Base-by-base conservation (phyloP, 2,113 vertebrate genomes). In the Setophaga coronata region DNA sequence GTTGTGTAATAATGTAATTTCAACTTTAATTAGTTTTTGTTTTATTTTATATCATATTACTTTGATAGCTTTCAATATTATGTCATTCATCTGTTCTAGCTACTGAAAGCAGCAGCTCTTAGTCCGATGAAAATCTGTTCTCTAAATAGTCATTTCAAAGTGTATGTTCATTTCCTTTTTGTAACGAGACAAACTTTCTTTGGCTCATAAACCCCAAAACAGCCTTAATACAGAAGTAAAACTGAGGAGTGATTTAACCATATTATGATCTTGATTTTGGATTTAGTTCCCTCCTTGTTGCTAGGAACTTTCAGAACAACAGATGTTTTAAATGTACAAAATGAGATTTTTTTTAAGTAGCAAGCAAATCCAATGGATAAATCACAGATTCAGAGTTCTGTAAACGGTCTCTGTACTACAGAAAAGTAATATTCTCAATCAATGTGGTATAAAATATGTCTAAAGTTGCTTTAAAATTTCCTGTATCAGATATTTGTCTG, bases 141-240 rank as follows among this genome's bases (percentile, higher is more conserved):
- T 29, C 79, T 90, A 89, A 97, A 67, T 18, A 96, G 72, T 97
- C 16, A 90, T 84, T 91, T 94, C 36, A 76, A 82, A 79, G 87
- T 96, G 81, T 69, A 82, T 90, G 57, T 54, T 96, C 70, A 57
- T 94, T 97, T 94, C 90, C 96, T 97, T 94, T 96, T 94, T 70
- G 89, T 96, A 98, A 95, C 80, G 83, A 89, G 92, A 97, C 95
- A 97, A 97, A 97, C 89, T 96, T 96, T 97, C 87, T 97, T 73
- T 92, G 93, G 82, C 83, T 97, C 72, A 89, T 94, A 97, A 98
- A 97, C 83, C 85, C 64, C 64, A 96, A 96, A 97, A 82, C 82
- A 94, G 74, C 91, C 97, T 96, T 94, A 97, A 95, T 96, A 43
- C 23, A 47, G 56, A 94, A 94, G 54, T 84, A 72, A 85, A 95